A percentile compares a stretch with the other conserved stretches of the same genome.
Conservation (phyloP, 2,888 invertebrate species). For the Amiota mariae region DNA sequence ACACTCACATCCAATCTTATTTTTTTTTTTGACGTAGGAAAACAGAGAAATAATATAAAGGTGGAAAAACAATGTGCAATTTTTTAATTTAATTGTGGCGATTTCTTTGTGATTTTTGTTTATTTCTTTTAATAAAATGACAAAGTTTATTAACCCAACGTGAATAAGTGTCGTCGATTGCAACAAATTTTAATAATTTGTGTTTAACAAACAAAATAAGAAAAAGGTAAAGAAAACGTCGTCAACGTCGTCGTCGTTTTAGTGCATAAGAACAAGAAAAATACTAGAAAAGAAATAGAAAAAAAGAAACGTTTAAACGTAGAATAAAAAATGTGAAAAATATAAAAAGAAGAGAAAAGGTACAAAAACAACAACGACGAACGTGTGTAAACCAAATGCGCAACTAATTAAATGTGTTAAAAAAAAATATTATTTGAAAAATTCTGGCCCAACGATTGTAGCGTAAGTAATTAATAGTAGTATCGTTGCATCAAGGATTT, state of each 20-base stretch:
- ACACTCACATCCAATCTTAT: neutral
- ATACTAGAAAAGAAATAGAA: conserved; percentile 5
- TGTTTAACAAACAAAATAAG: conserved; percentile 4
- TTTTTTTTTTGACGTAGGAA: conserved; percentile 4
- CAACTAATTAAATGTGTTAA: conserved; percentile 12
- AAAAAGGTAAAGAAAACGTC: neutral
- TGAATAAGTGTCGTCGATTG: neutral
- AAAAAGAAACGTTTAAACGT: neutral
- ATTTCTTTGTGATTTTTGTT: conserved; percentile 9
- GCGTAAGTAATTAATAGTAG: too few species aligned
- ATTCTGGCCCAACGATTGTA: too few species aligned
- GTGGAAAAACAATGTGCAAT: neutral
- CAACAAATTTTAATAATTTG: neutral
- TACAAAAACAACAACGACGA: neutral
- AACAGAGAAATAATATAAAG: neutral
- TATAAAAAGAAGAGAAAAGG: neutral
- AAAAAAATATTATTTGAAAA: too few species aligned
- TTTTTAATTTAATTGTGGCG: neutral
- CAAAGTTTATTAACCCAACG: neutral
- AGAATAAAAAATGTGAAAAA: neutral
- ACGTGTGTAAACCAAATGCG: conserved; percentile 8
- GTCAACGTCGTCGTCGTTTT: neutral
- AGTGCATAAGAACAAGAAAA: neutral
- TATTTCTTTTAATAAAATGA: neutral
- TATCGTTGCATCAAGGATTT: conserved; percentile 15